Percentiles rank a stretch among this genome's conserved stretches.
These are phyloP conservation scores for Littorina saxatilis DNA, from an alignment of 1,140 invertebrate species.

Conservation along the genomic window DNA sequence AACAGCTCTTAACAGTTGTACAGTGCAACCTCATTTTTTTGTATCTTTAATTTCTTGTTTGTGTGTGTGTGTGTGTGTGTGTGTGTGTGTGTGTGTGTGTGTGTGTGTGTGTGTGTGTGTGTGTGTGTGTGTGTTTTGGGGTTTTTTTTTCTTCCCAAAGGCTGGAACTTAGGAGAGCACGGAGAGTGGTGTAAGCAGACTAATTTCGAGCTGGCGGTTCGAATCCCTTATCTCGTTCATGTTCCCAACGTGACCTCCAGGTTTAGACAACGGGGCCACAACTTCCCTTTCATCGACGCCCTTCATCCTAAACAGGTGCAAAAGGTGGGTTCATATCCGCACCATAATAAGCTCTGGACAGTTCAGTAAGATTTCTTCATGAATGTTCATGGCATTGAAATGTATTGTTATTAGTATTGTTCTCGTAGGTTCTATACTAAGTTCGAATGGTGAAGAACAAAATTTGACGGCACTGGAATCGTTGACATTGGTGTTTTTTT, in stretches of 20 bases:
- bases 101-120: neutral
- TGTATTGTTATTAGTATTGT: too few species aligned
- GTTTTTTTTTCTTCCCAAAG: slow-evolving; percentile 69
- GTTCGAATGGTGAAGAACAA: too few species aligned
- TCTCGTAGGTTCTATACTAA: too few species aligned
- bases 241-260: slow-evolving; percentile 77
- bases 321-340: neutral
- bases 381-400: too few species aligned
- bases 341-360: neutral
- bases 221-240: slow-evolving; percentile 86
- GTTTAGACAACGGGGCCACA: neutral
- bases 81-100: neutral
- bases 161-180: slow-evolving; percentile 92
- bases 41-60: neutral
- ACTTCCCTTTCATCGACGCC: neutral
- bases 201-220: slow-evolving; percentile 87
- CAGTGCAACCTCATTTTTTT: too few species aligned
- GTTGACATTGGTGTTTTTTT: too few species aligned
- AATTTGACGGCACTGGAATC: too few species aligned
- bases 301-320: neutral
- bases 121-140: neutral
- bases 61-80: neutral
- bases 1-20: neutral
- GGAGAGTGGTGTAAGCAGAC: too few species aligned
- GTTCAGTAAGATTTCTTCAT: too few species aligned